A percentile compares a stretch with the other conserved stretches of the same genome.
These are phyloP conservation scores for Oryctolagus cuniculus DNA, from an alignment of 2,113 vertebrate species.

Conservation along the genomic window mOryCun1.1 NC_091444.1:15251501-15252000, in stretches of 20 bases:
- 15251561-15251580: conserved; percentile 7
- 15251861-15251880: background rate
- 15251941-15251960: conserved; percentile 11
- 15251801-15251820: background rate
- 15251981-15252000: conserved; percentile 34
- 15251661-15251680: background rate
- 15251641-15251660: conserved; percentile 48
- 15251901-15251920: background rate
- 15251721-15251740: conserved; percentile 65
- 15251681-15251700: background rate
- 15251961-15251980: background rate
- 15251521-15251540: conserved; percentile 71
- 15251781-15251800: background rate
- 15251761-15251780: background rate
- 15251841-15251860: background rate
- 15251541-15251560: conserved; percentile 57
- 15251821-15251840: conserved; percentile 34
- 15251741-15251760: conserved; percentile 10
- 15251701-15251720: conserved; percentile 17
- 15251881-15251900: conserved; percentile 21
- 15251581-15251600: conserved; percentile 37
- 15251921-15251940: background rate
- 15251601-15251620: conserved; percentile 52
- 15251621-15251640: background rate
- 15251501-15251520: conserved; percentile 52